These are phyloP conservation scores for Drosophila albomicans DNA, from an alignment of 1,140 invertebrate species.

Conservation along the genomic window DNA sequence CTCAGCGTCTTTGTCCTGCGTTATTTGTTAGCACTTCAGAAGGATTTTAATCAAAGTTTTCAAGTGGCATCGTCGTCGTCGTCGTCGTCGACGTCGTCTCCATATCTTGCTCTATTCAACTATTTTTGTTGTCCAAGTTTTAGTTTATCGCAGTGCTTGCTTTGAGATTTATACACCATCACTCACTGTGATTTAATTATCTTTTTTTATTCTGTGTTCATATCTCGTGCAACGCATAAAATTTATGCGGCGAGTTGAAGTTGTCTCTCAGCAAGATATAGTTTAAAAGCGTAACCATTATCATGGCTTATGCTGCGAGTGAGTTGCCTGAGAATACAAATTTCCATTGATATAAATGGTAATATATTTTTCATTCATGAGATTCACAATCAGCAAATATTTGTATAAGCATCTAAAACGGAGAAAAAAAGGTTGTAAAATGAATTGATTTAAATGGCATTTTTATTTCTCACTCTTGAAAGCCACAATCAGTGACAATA, in stretches of 20 bases:
- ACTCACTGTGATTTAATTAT: slow-evolving; percentile 75
- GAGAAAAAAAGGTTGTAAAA: too few species aligned
- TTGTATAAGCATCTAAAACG: too few species aligned
- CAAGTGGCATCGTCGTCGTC: slow-evolving; percentile 61
- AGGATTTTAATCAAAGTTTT: slow-evolving; percentile 82
- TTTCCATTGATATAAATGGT: neutral
- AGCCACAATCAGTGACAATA: too few species aligned
- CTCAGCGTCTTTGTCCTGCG: slow-evolving; percentile 66
- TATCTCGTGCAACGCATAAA: slow-evolving; percentile 35
- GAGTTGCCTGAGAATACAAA: neutral
- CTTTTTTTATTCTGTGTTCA: slow-evolving; percentile 28
- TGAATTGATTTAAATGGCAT: too few species aligned
- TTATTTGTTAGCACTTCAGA: slow-evolving; percentile 82
- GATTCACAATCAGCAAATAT: too few species aligned
- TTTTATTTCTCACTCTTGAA: too few species aligned
- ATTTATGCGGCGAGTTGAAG: slow-evolving; percentile 59
- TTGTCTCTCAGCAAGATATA: slow-evolving; percentile 11
- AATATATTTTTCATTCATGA: too few species aligned
- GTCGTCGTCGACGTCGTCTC: neutral
- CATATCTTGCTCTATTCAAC: neutral
- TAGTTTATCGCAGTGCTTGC: slow-evolving; percentile 34
- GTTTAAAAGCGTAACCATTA: neutral
- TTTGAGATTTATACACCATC: slow-evolving; percentile 64
- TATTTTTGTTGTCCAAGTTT: slow-evolving; percentile 24
- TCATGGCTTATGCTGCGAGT: slow-evolving; percentile 9